Evolutionary conservation across 2,888 invertebrate genomes (phyloP).

Genomic region (Euphydryas editha): DNA sequence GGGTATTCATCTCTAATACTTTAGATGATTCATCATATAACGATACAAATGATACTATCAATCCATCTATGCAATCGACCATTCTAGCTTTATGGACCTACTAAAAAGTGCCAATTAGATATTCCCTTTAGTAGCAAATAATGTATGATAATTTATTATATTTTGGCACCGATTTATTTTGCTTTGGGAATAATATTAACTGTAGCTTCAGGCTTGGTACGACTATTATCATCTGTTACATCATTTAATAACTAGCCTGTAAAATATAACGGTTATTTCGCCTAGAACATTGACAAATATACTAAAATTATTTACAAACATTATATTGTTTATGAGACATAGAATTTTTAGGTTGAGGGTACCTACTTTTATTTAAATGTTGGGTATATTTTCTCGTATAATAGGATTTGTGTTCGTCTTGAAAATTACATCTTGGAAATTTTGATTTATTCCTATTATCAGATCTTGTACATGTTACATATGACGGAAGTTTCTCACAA

Average conservation of each 20-base stretch:
- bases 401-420: too few species aligned
- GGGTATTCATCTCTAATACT: neutral
- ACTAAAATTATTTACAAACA: neutral
- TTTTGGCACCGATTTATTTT: slow-evolving; percentile 21
- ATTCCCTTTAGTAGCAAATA: slow-evolving; percentile 14
- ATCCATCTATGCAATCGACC: too few species aligned
- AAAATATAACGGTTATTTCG: slow-evolving; percentile 4
- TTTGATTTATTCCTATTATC: too few species aligned
- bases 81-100: too few species aligned
- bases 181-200: slow-evolving; percentile 16
- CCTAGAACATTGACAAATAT: neutral
- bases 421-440: too few species aligned
- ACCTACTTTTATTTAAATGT: too few species aligned
- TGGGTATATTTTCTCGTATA: too few species aligned
- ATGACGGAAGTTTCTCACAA: too few species aligned
- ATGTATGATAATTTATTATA: slow-evolving; percentile 26
- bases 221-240: slow-evolving; percentile 9
- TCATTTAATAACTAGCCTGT: slow-evolving; percentile 3
- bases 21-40: slow-evolving; percentile 14
- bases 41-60: neutral
- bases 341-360: neutral
- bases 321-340: neutral
- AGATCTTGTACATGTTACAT: too few species aligned
- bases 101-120: slow-evolving; percentile 18
- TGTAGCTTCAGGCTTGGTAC: slow-evolving; percentile 26